phyloP scores from a whole-genome alignment of 2,113 vertebrate genomes.

The Strix uralensis region DNA sequence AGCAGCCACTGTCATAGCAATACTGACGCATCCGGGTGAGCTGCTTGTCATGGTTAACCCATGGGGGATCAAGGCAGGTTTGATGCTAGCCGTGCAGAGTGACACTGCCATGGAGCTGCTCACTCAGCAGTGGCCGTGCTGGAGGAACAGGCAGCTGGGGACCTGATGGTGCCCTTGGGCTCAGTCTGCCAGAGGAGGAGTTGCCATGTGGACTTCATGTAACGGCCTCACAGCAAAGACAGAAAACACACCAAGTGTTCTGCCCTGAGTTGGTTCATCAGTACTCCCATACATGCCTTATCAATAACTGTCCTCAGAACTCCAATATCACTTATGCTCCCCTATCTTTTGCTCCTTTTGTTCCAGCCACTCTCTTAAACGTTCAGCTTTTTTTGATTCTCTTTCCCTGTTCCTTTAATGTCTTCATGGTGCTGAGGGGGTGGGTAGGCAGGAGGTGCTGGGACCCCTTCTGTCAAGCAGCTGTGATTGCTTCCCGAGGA shows the following conservation, averaged over 20 bases:
- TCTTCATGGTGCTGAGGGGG: neutral
- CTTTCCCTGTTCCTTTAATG: neutral
- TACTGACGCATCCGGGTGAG: neutral
- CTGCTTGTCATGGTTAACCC: neutral
- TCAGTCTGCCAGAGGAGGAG: neutral
- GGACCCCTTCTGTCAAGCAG: constrained; percentile 33
- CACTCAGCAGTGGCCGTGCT: fast-evolving
- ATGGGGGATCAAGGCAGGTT: neutral
- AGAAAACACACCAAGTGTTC: neutral
- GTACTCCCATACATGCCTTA: neutral
- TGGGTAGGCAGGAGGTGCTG: neutral
- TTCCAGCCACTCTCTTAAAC: neutral
- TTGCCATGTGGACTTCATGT: neutral
- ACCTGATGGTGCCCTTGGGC: neutral
- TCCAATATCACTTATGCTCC: neutral
- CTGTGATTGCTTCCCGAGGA: neutral
- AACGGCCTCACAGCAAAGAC: neutral
- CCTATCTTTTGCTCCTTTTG: neutral
- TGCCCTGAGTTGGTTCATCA: neutral
- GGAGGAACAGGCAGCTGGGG: neutral
- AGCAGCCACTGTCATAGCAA: neutral
- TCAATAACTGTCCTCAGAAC: neutral
- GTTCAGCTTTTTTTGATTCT: neutral
- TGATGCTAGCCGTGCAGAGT: neutral
- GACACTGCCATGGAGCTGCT: neutral